These are phyloP conservation scores for Drosophila albomicans DNA, from an alignment of 1,140 invertebrate species.

Conservation along the genomic window DNA sequence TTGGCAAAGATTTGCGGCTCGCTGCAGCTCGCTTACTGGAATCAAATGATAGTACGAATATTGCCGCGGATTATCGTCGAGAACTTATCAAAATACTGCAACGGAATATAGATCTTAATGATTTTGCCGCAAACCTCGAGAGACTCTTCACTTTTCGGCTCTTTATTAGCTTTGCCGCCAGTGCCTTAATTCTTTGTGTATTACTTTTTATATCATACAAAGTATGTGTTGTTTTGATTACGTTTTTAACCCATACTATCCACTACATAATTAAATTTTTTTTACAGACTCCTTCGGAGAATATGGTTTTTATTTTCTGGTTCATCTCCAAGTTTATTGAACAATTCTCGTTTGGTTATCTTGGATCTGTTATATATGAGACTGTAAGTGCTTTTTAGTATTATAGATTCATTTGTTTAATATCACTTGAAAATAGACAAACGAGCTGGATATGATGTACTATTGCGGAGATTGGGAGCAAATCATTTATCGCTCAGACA, in stretches of 20 bases:
- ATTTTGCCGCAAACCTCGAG: constrained; percentile 36
- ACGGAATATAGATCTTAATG: constrained; percentile 35
- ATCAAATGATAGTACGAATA: not conserved
- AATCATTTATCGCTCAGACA: constrained; percentile 27
- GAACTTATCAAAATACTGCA: constrained; percentile 22
- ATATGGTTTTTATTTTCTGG: constrained; percentile 21
- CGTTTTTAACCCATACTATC: too few species aligned
- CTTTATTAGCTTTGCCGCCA: constrained; percentile 38
- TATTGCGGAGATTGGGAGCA: constrained; percentile 44
- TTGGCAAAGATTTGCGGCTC: constrained; percentile 27
- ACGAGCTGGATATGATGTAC: constrained; percentile 37
- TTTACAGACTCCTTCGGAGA: constrained; percentile 13
- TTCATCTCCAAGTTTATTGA: constrained; percentile 31
- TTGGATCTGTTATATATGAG: constrained; percentile 21
- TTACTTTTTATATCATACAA: constrained; percentile 33
- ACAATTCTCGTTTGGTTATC: constrained; percentile 16
- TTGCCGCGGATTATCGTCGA: constrained; percentile 14
- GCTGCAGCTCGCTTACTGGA: not conserved
- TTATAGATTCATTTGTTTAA: too few species aligned
- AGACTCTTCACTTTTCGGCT: constrained; percentile 41
- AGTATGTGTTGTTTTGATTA: constrained; percentile 11
- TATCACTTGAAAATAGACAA: constrained; percentile 21
- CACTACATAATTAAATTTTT: not conserved
- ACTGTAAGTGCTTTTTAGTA: constrained; percentile 5
- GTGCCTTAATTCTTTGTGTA: constrained; percentile 36